Percentiles rank a stretch among this genome's conserved stretches.
phyloP scores from a whole-genome alignment of 2,113 vertebrate species.

The Hyaena hyaena region DNA sequence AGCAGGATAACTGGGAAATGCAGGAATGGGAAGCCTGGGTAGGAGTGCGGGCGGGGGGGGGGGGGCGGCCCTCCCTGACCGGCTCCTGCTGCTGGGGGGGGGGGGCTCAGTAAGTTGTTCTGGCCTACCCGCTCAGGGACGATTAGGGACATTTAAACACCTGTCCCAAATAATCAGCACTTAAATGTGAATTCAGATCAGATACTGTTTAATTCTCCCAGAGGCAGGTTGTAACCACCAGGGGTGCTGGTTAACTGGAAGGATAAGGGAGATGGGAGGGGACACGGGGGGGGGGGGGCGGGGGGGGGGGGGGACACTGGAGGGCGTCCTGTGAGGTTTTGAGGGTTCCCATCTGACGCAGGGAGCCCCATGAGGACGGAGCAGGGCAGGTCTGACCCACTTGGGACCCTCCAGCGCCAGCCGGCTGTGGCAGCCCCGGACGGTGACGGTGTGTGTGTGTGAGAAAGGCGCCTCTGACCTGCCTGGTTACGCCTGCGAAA shows the following conservation, averaged over 20 bases:
- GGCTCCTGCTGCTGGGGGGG: background rate
- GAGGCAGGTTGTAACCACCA: background rate
- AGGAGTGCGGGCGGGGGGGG: background rate
- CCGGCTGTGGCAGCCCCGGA: too few relatives aligned
- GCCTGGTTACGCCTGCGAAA: background rate
- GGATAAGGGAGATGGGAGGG: background rate
- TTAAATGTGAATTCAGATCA: background rate
- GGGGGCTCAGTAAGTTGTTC: background rate
- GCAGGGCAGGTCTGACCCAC: fast-evolving
- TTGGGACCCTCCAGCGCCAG: background rate
- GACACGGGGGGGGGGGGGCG: background rate
- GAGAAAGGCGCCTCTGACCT: fast-evolving
- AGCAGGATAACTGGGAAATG: too few relatives aligned
- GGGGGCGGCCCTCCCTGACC: background rate
- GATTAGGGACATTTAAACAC: background rate
- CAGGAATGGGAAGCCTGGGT: background rate
- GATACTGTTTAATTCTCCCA: background rate
- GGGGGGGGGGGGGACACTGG: background rate
- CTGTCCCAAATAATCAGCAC: background rate
- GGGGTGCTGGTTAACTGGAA: background rate
- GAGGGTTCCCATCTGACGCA: background rate
- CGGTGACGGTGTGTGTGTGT: too few relatives aligned
- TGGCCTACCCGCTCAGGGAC: background rate
- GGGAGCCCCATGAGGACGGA: too few relatives aligned
- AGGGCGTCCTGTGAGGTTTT: background rate